These are phyloP conservation scores for Sylvia borin DNA, from an alignment of 2,797 vertebrate species.

Conservation along the genomic window DNA sequence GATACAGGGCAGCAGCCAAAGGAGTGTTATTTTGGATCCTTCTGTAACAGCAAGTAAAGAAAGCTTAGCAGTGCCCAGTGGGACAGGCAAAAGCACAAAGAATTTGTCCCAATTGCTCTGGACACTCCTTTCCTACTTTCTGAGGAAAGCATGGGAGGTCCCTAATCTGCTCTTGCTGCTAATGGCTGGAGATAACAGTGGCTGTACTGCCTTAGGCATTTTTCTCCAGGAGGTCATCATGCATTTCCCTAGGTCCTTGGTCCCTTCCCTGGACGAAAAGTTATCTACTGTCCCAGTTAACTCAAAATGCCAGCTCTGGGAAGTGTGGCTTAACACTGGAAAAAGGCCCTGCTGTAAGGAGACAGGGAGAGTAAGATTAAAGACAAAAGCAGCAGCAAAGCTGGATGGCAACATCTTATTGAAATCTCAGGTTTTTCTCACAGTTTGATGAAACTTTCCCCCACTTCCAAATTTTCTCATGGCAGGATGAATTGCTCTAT, in stretches of 20 bases:
- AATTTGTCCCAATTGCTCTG: not conserved
- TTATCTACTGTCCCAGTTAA: not conserved
- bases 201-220: not conserved
- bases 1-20: not conserved
- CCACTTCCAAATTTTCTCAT: constrained; percentile 24
- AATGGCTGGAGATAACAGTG: not conserved
- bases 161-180: not conserved
- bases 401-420: not conserved
- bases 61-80: not conserved
- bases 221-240: not conserved
- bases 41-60: not conserved
- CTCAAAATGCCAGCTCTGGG: not conserved
- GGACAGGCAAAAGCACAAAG: not conserved
- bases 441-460: not conserved
- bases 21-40: not conserved
- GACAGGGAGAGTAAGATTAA: not conserved
- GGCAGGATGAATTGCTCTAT: constrained; percentile 46
- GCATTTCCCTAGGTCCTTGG: not conserved
- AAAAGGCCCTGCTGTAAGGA: not conserved
- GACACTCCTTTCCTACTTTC: not conserved
- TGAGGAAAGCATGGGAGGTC: not conserved
- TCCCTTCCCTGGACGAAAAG: not conserved
- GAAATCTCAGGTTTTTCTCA: constrained; percentile 38
- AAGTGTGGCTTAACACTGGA: not conserved
- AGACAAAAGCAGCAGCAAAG: not conserved